Evolutionary conservation across 2,797 vertebrate species (phyloP).

Genomic region (Rallus crepitans): DNA sequence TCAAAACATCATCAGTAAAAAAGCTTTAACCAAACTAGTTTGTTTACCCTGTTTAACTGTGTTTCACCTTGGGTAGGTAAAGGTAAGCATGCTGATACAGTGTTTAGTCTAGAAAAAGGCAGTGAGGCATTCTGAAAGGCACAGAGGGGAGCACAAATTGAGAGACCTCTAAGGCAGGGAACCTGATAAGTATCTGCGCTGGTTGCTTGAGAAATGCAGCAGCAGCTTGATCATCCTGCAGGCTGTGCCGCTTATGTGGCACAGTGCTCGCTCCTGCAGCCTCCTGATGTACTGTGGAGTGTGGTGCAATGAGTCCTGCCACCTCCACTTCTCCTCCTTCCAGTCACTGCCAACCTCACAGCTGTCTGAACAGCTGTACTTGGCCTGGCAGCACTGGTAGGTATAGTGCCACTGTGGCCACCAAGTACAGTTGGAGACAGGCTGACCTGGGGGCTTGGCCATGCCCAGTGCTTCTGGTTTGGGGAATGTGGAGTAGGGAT

Average conservation of each 20-base stretch:
- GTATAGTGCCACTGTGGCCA: background rate
- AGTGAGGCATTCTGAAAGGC: background rate
- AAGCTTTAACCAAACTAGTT: background rate
- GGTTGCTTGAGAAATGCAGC: background rate
- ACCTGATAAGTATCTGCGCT: background rate
- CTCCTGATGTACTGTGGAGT: accelerated
- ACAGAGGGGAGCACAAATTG: background rate
- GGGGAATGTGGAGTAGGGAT: background rate
- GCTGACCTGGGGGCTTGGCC: background rate
- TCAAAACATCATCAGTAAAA: background rate
- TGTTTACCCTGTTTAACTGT: background rate
- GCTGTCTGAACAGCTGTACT: background rate
- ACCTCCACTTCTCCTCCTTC: background rate
- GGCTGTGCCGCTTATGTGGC: background rate
- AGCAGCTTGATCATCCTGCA: background rate
- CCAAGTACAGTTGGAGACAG: background rate
- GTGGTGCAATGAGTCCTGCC: background rate
- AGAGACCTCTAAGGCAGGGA: background rate
- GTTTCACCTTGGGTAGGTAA: background rate
- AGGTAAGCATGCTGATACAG: background rate
- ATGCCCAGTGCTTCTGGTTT: background rate
- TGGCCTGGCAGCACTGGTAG: background rate
- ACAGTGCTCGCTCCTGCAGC: accelerated
- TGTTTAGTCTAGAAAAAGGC: background rate
- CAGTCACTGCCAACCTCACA: background rate